Evolutionary conservation across 2,113 vertebrate species (phyloP).

Genomic region (Ciconia boyciana): DNA sequence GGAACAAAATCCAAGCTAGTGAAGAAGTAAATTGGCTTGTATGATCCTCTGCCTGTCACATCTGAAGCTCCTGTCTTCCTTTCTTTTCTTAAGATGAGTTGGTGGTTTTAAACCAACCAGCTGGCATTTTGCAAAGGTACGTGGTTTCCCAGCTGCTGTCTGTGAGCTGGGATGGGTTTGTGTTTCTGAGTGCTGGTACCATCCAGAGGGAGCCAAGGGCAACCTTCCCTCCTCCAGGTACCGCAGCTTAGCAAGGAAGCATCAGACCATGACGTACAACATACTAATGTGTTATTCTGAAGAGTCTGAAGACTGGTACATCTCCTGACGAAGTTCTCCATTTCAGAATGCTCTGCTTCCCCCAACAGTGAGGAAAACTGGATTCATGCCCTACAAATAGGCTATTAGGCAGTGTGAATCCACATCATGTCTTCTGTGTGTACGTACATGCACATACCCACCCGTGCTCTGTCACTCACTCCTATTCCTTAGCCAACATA

Average conservation of each 20-base stretch:
- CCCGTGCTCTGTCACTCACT: neutral
- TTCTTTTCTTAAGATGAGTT: neutral
- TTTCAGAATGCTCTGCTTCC: neutral
- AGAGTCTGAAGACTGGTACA: neutral
- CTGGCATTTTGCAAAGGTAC: neutral
- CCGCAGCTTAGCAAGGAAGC: neutral
- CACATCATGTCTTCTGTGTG: neutral
- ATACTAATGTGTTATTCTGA: fast-evolving
- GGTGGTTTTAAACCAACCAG: neutral
- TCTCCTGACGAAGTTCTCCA: neutral
- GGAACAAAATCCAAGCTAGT: neutral
- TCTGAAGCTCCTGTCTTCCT: neutral
- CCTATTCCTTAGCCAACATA: neutral
- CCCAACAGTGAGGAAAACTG: neutral
- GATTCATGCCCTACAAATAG: fast-evolving
- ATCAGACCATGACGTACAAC: fast-evolving
- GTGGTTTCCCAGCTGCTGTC: neutral
- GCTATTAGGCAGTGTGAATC: neutral
- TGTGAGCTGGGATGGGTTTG: neutral
- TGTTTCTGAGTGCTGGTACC: neutral
- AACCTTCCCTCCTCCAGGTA: neutral
- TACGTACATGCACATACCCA: neutral
- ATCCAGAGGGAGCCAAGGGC: neutral
- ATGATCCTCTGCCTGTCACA: neutral
- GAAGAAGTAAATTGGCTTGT: neutral